phyloP scores from a whole-genome alignment of 2,113 vertebrate genomes.

The Lethenteron reissneri region DNA sequence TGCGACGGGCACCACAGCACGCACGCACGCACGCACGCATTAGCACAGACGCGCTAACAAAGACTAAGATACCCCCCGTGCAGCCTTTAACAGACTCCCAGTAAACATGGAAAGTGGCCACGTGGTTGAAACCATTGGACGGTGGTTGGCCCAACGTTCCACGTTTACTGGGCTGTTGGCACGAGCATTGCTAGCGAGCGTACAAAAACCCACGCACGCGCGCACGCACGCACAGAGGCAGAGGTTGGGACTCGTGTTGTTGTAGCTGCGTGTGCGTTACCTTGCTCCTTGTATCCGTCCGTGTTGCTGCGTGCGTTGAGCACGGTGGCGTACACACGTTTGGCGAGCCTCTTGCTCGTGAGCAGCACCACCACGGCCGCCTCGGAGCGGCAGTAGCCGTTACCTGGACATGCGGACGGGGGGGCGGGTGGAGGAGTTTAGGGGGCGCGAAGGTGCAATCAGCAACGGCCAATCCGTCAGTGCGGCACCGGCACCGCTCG shows the following conservation, averaged over 20 bases:
- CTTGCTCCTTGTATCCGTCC: constrained; percentile 82
- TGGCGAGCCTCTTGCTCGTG: constrained; percentile 49
- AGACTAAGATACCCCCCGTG: constrained; percentile 3
- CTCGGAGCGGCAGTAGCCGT: constrained; percentile 79
- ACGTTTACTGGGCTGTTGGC: too few species aligned
- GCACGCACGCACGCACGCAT: neutral
- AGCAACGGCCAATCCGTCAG: too few species aligned
- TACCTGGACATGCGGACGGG: constrained; percentile 23
- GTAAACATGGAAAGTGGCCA: neutral
- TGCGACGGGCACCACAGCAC: constrained; percentile 14
- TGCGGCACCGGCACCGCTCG: too few species aligned
- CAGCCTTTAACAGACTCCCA: neutral
- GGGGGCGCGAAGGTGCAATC: too few species aligned
- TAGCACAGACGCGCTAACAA: neutral
- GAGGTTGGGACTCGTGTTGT: too few species aligned
- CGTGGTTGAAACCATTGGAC: neutral
- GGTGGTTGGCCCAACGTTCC: too few species aligned
- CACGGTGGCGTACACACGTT: constrained; percentile 59
- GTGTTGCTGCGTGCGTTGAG: constrained; percentile 68
- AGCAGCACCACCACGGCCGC: constrained; percentile 52
- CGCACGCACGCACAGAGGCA: too few species aligned
- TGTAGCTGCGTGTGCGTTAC: constrained; percentile 17
- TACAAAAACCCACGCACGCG: too few species aligned
- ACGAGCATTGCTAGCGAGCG: too few species aligned
- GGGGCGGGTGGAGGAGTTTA: too few species aligned